Conservation (phyloP, 2,113 vertebrate genomes). For the Neomonachus schauinslandi region DNA sequence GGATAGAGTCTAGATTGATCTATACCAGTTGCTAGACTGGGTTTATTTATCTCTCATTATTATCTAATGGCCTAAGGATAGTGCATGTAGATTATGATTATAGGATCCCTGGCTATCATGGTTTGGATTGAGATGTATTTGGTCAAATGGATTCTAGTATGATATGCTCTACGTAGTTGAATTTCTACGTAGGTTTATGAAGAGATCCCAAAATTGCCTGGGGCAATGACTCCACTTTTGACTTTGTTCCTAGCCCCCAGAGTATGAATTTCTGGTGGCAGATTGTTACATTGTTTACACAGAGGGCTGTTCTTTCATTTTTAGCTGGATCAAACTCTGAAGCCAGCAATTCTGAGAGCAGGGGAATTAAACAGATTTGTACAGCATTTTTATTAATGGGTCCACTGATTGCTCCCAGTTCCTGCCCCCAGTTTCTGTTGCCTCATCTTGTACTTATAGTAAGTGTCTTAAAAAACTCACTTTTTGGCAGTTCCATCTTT, state of each 20-base stretch:
- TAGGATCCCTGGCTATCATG: background rate
- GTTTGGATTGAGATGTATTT: background rate
- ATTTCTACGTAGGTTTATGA: background rate
- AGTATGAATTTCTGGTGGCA: background rate
- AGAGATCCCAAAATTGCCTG: background rate
- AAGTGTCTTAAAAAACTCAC: background rate
- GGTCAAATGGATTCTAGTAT: background rate
- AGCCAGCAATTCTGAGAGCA: background rate
- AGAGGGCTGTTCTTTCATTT: background rate
- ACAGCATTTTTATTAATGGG: background rate
- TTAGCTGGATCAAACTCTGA: background rate
- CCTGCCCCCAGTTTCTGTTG: background rate
- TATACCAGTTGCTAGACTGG: background rate
- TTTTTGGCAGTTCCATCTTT: background rate
- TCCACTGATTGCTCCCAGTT: background rate
- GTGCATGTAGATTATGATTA: background rate
- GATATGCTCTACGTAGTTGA: background rate
- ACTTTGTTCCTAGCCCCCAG: background rate
- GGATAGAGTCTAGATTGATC: background rate
- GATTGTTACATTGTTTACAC: background rate
- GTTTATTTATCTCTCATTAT: background rate
- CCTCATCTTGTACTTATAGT: background rate
- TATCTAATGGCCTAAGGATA: background rate
- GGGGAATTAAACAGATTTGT: background rate
- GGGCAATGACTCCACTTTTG: background rate